These are phyloP conservation scores for Anastrepha obliqua DNA, from an alignment of 1,140 invertebrate genomes.

Conservation along the genomic window DNA sequence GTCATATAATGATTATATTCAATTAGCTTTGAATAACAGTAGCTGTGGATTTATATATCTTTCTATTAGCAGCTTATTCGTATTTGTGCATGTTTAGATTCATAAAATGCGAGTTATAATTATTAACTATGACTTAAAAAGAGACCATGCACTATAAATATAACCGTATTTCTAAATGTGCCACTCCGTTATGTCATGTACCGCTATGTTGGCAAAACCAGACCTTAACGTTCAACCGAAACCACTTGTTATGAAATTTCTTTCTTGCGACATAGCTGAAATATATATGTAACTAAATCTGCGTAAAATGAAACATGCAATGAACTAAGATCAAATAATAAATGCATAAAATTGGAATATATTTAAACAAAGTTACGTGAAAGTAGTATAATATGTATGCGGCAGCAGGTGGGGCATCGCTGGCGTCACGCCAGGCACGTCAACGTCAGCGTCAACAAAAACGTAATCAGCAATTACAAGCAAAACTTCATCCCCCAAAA, in stretches of 20 bases:
- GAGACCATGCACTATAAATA: too few relatives aligned
- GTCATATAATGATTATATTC: too few relatives aligned
- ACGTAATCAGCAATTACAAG: slow-evolving; percentile 75
- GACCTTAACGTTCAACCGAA: too few relatives aligned
- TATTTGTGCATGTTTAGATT: too few relatives aligned
- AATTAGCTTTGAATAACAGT: too few relatives aligned
- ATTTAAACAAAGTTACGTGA: not conserved
- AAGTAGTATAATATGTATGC: slow-evolving; percentile 80
- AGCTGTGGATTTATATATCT: too few relatives aligned
- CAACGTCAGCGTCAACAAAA: slow-evolving; percentile 75
- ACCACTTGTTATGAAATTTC: not conserved
- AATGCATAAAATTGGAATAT: not conserved
- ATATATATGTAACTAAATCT: not conserved
- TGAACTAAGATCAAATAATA: not conserved
- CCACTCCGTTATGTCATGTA: too few relatives aligned
- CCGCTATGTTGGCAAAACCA: too few relatives aligned
- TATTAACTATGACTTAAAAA: too few relatives aligned
- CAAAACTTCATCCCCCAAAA: slow-evolving; percentile 75
- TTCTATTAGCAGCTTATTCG: too few relatives aligned
- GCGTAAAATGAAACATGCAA: not conserved
- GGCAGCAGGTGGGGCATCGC: slow-evolving; percentile 83
- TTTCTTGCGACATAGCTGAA: not conserved
- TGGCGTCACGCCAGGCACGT: slow-evolving; percentile 82
- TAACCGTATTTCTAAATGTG: too few relatives aligned
- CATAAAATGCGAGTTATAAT: too few relatives aligned